These are phyloP conservation scores for Pteropus alecto DNA, from an alignment of 2,113 vertebrate species.

Conservation along the genomic window DNA sequence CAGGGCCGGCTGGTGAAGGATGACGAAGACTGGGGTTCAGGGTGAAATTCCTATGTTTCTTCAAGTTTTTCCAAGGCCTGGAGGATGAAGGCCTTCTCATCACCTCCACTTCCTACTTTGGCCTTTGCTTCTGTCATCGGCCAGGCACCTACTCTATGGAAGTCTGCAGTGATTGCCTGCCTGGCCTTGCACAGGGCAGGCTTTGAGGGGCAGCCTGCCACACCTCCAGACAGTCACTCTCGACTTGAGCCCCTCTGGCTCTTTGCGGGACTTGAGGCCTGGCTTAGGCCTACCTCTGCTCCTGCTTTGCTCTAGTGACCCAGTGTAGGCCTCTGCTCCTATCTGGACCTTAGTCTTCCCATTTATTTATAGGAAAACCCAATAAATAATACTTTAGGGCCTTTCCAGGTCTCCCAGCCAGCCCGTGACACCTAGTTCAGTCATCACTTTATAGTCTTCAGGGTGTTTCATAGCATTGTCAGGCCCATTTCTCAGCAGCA, in stretches of 20 bases:
- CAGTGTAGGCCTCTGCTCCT: neutral
- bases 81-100: neutral
- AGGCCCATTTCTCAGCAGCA: neutral
- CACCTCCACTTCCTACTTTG: neutral
- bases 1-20: neutral
- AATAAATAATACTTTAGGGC: neutral
- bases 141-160: neutral
- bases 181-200: neutral
- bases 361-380: neutral
- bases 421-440: neutral
- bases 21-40: neutral
- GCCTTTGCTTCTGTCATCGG: neutral
- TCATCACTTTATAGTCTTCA: neutral
- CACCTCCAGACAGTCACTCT: neutral
- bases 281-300: neutral
- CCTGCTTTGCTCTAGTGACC: neutral
- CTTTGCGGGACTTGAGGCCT: neutral
- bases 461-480: neutral
- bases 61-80: neutral
- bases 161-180: too few relatives aligned
- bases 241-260: neutral
- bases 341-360: neutral
- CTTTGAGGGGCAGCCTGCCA: neutral
- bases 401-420: neutral
- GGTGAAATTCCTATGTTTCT: conserved; percentile 43